These are phyloP conservation scores for Scyliorhinus canicula DNA, from an alignment of 2,797 vertebrate species.

Conservation along the genomic window DNA sequence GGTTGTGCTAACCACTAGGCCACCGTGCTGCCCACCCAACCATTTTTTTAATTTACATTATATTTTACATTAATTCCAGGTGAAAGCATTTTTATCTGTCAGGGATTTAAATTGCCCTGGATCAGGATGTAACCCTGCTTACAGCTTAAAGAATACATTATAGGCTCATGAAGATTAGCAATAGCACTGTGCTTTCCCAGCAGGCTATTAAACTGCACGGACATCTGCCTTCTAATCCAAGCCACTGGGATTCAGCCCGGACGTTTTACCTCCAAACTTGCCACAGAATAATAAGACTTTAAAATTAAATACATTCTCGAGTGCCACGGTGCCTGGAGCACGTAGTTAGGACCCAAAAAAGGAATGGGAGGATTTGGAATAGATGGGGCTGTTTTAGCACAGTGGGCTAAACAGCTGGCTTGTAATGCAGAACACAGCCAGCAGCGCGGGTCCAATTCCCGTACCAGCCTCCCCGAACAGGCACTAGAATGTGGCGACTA, in stretches of 20 bases:
- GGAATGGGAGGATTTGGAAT: no score
- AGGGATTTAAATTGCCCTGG: background rate
- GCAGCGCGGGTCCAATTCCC: no score
- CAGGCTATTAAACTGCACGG: background rate
- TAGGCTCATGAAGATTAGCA: background rate
- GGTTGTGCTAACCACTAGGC: no score
- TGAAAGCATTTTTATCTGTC: background rate
- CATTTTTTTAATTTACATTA: background rate
- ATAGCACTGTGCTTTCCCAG: background rate
- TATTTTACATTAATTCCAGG: background rate
- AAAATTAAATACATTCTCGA: background rate
- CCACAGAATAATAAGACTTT: background rate
- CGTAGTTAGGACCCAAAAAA: background rate
- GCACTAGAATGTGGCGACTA: no score
- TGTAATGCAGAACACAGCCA: no score
- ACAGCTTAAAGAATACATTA: background rate
- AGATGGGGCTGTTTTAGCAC: no score
- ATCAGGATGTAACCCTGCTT: background rate
- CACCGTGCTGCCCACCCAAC: no score
- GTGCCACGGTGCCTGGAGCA: background rate
- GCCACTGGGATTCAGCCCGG: background rate
- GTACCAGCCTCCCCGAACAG: no score
- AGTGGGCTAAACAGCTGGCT: no score
- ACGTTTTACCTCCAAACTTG: background rate
- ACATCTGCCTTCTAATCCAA: background rate